phyloP scores from a whole-genome alignment of 2,113 vertebrate genomes.

The Rhipidura dahli region DNA sequence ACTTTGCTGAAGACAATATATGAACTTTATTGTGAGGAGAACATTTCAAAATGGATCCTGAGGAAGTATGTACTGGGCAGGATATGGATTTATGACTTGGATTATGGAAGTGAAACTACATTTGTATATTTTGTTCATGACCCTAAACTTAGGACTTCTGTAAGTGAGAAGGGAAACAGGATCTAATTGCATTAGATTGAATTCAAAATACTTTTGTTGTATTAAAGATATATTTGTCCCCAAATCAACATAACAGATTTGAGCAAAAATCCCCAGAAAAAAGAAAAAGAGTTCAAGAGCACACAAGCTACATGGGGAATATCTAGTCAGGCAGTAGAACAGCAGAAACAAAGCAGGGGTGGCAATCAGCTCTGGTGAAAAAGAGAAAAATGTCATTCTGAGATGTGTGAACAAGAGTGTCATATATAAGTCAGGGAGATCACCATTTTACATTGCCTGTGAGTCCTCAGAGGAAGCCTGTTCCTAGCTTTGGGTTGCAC shows the following conservation, averaged over 20 bases:
- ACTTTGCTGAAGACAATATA: not conserved
- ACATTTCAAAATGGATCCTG: not conserved
- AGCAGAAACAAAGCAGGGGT: not conserved
- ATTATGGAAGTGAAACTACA: not conserved
- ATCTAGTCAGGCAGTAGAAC: not conserved
- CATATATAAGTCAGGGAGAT: not conserved
- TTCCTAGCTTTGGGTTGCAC: not conserved
- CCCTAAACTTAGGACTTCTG: not conserved
- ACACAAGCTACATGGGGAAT: not conserved
- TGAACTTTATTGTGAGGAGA: not conserved
- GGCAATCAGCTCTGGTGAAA: not conserved
- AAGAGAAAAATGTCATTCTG: not conserved
- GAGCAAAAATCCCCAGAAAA: not conserved
- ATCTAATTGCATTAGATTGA: not conserved
- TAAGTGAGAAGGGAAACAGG: not conserved
- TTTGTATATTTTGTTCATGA: not conserved
- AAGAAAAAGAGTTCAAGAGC: not conserved
- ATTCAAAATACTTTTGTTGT: not conserved
- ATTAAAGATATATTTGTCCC: not conserved
- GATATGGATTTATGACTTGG: not conserved
- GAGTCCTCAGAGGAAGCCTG: not conserved
- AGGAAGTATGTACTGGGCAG: not conserved
- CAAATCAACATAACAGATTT: not conserved
- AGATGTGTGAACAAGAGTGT: not conserved
- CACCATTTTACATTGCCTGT: not conserved